Evolutionary conservation across 1,140 invertebrate species (phyloP).

Genomic region (Temnothorax nylanderi): DNA sequence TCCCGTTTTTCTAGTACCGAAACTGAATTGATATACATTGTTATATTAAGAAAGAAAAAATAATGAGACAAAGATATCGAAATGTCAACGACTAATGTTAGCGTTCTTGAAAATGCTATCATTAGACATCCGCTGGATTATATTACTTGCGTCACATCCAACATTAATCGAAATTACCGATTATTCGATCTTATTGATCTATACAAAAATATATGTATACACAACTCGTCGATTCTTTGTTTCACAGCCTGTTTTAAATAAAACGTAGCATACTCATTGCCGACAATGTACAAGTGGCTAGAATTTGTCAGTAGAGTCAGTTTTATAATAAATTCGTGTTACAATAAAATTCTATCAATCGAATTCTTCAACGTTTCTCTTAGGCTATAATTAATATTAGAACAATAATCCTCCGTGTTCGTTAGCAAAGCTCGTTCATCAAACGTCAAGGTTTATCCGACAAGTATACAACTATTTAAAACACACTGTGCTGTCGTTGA

Average conservation of each 20-base stretch:
- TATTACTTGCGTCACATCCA: constrained; percentile 31
- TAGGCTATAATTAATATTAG: constrained; percentile 39
- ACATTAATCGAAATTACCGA: constrained; percentile 58
- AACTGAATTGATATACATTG: not conserved
- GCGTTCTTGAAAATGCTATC: constrained; percentile 6
- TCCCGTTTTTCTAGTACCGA: not conserved
- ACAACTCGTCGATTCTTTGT: constrained; percentile 73
- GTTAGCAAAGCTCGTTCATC: constrained; percentile 43
- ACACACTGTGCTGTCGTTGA: constrained; percentile 72
- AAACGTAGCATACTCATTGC: constrained; percentile 68
- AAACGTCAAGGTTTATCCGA: constrained; percentile 2
- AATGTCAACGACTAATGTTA: not conserved
- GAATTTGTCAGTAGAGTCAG: not conserved
- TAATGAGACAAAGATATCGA: not conserved
- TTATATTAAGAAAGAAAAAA: not conserved
- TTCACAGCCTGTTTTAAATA: constrained; percentile 82
- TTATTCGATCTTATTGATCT: constrained; percentile 63
- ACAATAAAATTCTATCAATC: constrained; percentile 51
- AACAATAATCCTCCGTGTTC: constrained; percentile 5
- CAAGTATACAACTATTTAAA: constrained; percentile 76
- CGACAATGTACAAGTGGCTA: constrained; percentile 4
- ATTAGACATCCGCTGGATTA: constrained; percentile 53
- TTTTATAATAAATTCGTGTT: too few relatives aligned
- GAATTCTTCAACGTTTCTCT: constrained; percentile 11
- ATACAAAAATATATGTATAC: constrained; percentile 81